Evolutionary conservation across 2,888 invertebrate species (phyloP).

Genomic region (Drosophila melanosoma): DNA sequence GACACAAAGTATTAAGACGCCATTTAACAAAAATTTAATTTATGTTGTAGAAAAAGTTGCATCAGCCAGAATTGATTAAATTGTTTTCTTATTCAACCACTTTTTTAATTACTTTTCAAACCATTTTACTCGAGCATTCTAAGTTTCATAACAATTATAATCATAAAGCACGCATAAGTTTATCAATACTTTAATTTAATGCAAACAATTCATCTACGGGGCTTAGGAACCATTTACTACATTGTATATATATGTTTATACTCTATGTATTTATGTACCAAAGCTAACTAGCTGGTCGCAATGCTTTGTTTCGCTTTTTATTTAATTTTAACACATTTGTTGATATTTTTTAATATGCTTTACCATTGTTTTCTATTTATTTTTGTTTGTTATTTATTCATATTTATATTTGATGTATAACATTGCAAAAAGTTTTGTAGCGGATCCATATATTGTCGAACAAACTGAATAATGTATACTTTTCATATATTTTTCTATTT

Average conservation of each 20-base stretch:
- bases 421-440: slow-evolving; percentile 60
- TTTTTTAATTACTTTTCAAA: slow-evolving; percentile 48
- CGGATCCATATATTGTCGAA: slow-evolving; percentile 66
- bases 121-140: slow-evolving; percentile 8
- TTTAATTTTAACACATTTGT: slow-evolving; percentile 37
- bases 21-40: slow-evolving; percentile 11
- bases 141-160: slow-evolving; percentile 17
- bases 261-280: slow-evolving; percentile 22
- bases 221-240: slow-evolving; percentile 26
- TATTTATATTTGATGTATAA: slow-evolving; percentile 48
- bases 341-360: slow-evolving; percentile 35
- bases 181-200: slow-evolving; percentile 28
- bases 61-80: slow-evolving; percentile 25
- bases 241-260: slow-evolving; percentile 15
- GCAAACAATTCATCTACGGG: slow-evolving; percentile 33
- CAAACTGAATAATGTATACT: slow-evolving; percentile 82
- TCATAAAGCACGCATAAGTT: slow-evolving; percentile 40
- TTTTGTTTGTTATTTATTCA: slow-evolving; percentile 54
- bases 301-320: slow-evolving; percentile 33
- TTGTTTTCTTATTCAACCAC: slow-evolving; percentile 20
- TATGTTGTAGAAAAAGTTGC: slow-evolving; percentile 14
- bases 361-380: slow-evolving; percentile 24
- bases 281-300: slow-evolving; percentile 36
- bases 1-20: slow-evolving; percentile 32
- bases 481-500: slow-evolving; percentile 84